Evolutionary conservation across 2,113 vertebrate species (phyloP), one percentile per base, ranked within the genome.

Genomic region (zebrafish (Danio rerio)): DNA sequence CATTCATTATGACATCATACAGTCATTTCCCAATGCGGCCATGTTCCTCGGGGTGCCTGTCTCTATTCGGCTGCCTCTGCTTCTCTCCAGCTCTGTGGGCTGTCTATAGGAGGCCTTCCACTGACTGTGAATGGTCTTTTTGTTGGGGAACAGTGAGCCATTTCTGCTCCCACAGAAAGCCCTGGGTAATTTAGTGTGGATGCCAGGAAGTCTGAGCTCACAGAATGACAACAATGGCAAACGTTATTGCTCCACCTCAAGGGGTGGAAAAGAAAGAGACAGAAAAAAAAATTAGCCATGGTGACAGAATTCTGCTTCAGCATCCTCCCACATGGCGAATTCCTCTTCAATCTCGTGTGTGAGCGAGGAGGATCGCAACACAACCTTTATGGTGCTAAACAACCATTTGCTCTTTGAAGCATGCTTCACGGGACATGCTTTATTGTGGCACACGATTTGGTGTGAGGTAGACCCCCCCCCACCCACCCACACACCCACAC

Each of bases 161-260:
- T 91, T 94, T 94, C 95, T 95, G 94, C 93, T 92, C 91, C 93
- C 89, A 93, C 94, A 96, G 95, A 96, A 95, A 93, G 92, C 94
- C 91, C 92, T 89, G 92, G 91, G 92, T 96, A 94, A 96, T 96
- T 95, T 96, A 92, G 92, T 88, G 91, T 93, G 89, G 93, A 95
- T 96, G 96, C 96, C 96, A 97, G 97, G 95, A 95, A 96, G 95
- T 94, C 95, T 95, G 94, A 95, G 95, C 94, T 92, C 94, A 93
- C 95, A 94, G 95, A 93, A 93, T 92, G 93, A 93, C 92, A 92
- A 97, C 96, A 98, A 97, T 96, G 90, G 95, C 91, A 95, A 96
- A 95, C 95, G 96, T 95, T 93, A 95, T 96, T 94, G 94, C 93
- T 93, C 87, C 79, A 87, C 82, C 84, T 92, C 5, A 0, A 86